Evolutionary conservation across 2,888 invertebrate genomes (phyloP), one percentile per base, ranked within the genome.

Genomic region (Diarsia mendica): DNA sequence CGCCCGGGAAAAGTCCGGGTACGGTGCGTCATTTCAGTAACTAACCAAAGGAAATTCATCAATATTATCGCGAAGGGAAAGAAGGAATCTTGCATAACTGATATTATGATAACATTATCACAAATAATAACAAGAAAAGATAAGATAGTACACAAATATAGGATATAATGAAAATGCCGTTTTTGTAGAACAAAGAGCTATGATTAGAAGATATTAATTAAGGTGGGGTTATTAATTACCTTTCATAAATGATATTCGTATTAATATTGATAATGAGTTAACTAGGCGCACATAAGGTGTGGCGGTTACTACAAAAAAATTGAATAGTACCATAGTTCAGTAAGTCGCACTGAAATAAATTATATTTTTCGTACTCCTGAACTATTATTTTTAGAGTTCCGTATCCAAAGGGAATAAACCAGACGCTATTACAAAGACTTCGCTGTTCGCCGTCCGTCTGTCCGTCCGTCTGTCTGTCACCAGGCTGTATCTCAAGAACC

Each of bases 121-220:
- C 5, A 74, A 58, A 63, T 66, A 77, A 39, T 20, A 44, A 55
- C 33, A 77, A 75, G 3, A 23, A 18, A 44, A n/a, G 67, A 79
- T 77, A 61, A 81, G 20, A 53, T 69, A 44, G 2, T 46, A 51
- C 8, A 48, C 48, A 48, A n/a, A n/a, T 2, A 11, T 11, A 51
- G 9, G 8, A 20, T 5, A 23, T 2, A 53, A 46, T 61, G 23
- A 28, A n/a, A 77, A 60, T 75, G 28, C 44, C 6, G 46, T 20
- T 18, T 10, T 46, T 13, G 5, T 68, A 8, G 20, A 20, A 46
- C 3, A 63, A 46, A 28, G n/a, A 61, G 4, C n/a, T 1, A 33
- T 60, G 23, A 53, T 23, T 53, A 67, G 3, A 18, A 44, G 13
- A 48, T 61, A 20, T 46, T 23, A 48, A 72, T 58, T 48, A 74